Conservation (phyloP, 2,888 invertebrate genomes). For the Leptopterna dolabrata region DNA sequence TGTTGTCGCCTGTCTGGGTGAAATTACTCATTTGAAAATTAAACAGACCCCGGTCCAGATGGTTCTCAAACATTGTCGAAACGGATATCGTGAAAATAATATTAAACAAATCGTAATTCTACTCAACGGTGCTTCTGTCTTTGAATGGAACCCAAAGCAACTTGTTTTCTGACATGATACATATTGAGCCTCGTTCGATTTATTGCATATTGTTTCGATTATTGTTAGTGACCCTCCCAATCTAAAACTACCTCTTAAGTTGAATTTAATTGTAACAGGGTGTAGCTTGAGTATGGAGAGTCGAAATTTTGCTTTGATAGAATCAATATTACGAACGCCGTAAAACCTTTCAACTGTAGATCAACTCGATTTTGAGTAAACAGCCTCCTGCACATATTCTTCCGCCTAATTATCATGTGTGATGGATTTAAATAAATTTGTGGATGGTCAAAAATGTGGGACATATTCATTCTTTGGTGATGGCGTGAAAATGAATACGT, state of each 20-base stretch:
- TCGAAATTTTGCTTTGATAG: background rate
- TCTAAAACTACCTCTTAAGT: background rate
- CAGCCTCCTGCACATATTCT: no score
- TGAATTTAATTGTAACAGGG: background rate
- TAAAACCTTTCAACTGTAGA: no score
- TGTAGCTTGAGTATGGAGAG: background rate
- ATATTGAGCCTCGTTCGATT: conserved; percentile 35
- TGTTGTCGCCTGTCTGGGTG: background rate
- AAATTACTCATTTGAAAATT: background rate
- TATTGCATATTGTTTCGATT: background rate
- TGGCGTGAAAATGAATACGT: no score
- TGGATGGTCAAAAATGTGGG: no score
- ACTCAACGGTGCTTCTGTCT: conserved; percentile 12
- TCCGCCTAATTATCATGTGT: no score
- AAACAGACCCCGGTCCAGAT: background rate
- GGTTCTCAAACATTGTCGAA: background rate
- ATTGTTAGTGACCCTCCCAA: background rate
- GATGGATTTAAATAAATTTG: no score
- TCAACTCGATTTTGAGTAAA: no score
- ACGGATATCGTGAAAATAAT: background rate
- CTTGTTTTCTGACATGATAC: conserved; percentile 50
- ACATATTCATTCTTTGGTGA: no score
- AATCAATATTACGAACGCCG: no score
- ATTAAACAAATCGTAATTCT: background rate
- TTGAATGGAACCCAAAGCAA: conserved; percentile 10